Evolutionary conservation across 2,888 invertebrate genomes (phyloP).

Genomic region (Cheilosia grossa): DNA sequence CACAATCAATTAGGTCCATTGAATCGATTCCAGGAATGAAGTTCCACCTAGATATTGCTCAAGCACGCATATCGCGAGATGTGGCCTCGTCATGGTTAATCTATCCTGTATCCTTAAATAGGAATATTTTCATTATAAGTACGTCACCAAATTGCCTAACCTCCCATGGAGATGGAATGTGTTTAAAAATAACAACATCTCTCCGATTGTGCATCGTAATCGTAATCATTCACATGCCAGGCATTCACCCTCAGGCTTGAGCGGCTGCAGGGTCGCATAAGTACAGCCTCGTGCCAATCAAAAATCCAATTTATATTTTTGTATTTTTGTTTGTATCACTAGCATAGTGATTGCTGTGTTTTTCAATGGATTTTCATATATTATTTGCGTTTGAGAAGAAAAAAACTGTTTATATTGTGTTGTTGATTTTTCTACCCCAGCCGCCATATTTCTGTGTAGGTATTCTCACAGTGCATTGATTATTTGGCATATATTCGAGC

Average conservation of each 20-base stretch:
- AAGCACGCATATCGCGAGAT: background rate
- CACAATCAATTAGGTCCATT: conserved; percentile 21
- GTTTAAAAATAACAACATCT: conserved; percentile 4
- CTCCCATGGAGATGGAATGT: background rate
- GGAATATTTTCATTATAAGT: background rate
- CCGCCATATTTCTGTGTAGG: background rate
- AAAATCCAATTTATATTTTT: conserved; percentile 56
- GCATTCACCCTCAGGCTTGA: background rate
- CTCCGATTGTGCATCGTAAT: background rate
- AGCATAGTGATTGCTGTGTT: conserved; percentile 17
- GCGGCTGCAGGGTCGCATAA: background rate
- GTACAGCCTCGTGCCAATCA: conserved; percentile 57
- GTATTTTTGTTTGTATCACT: background rate
- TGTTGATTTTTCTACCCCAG: conserved; percentile 12
- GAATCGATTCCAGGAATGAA: background rate
- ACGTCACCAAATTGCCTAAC: conserved; percentile 5
- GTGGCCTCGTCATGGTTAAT: background rate
- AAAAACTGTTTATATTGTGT: background rate
- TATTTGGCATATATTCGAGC: background rate
- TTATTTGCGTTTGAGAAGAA: conserved; percentile 29
- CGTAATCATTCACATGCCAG: conserved; percentile 9
- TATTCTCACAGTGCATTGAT: conserved; percentile 7
- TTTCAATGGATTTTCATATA: background rate
- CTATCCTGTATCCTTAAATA: conserved; percentile 9
- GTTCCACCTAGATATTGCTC: background rate